phyloP scores from a whole-genome alignment of 2,888 invertebrate genomes.

The Drosophila vallismaia region DNA sequence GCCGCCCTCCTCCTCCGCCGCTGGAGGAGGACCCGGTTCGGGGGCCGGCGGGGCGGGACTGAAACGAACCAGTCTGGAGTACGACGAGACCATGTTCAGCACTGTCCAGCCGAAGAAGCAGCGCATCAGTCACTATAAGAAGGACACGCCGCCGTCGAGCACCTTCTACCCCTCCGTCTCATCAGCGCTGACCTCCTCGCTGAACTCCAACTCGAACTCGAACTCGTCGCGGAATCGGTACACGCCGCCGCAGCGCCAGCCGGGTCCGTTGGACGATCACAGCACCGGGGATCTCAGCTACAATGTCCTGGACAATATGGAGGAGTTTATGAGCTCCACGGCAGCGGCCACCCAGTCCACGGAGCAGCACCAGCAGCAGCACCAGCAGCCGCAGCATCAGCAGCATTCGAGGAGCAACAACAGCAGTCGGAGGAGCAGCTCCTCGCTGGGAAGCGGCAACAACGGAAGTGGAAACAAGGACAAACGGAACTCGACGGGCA shows the following conservation, averaged over 20 bases:
- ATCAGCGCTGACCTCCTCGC: slow-evolving; percentile 16
- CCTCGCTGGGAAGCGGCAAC: slow-evolving; percentile 31
- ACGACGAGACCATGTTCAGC: slow-evolving; percentile 85
- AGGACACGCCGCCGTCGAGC: slow-evolving; percentile 80
- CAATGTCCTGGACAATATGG: slow-evolving; percentile 81
- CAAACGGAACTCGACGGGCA: slow-evolving; percentile 70
- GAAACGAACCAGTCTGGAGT: slow-evolving; percentile 86
- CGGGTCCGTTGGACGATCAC: slow-evolving; percentile 60
- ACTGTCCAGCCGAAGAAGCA: slow-evolving; percentile 87
- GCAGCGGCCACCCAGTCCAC: slow-evolving; percentile 52
- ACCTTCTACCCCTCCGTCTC: slow-evolving; percentile 24
- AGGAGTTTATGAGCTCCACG: slow-evolving; percentile 76
- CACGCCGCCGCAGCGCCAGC: slow-evolving; percentile 70
- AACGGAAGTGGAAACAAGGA: slow-evolving; percentile 52
- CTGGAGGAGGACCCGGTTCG: neutral
- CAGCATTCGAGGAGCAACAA: slow-evolving; percentile 32
- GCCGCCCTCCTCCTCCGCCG: slow-evolving; percentile 64
- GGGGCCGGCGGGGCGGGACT: slow-evolving; percentile 48
- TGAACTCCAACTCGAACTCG: neutral
- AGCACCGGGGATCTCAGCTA: slow-evolving; percentile 80
- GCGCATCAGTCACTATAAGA: slow-evolving; percentile 93
- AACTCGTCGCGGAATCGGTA: slow-evolving; percentile 58
- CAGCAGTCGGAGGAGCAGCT: slow-evolving; percentile 45
- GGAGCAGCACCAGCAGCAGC: slow-evolving; percentile 31
- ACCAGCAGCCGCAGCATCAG: slow-evolving; percentile 20